Percentiles rank a stretch among this genome's conserved stretches.
Evolutionary conservation across 2,113 vertebrate genomes (phyloP).

Genomic region (Brachypteracias leptosomus): DNA sequence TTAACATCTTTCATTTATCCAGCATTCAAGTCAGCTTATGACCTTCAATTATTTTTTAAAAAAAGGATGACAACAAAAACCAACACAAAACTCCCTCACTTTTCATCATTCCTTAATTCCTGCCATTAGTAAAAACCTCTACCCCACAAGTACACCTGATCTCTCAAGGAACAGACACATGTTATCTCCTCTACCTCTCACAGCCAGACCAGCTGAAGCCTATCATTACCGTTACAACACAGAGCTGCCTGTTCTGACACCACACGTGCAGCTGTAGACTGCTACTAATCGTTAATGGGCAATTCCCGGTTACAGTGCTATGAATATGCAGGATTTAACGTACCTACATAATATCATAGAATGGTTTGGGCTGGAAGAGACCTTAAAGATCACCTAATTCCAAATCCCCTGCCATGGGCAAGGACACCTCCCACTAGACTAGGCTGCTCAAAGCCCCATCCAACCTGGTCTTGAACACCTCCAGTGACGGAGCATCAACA

Average conservation of each 20-base stretch:
- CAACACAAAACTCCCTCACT: neutral
- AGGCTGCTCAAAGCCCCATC: too few species aligned
- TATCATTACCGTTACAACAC: rapidly evolving
- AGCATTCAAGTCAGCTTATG: neutral
- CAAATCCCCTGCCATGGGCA: too few species aligned
- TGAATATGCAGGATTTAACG: neutral
- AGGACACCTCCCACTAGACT: too few species aligned
- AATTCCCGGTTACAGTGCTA: neutral
- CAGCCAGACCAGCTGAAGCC: neutral
- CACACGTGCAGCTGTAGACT: neutral
- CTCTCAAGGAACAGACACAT: neutral
- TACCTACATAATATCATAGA: neutral
- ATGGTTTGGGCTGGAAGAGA: too few species aligned
- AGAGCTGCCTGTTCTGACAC: neutral
- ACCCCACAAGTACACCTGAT: neutral
- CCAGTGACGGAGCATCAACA: too few species aligned
- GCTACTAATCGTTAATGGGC: neutral
- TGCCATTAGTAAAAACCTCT: neutral
- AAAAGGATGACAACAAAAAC: neutral
- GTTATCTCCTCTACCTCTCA: neutral
- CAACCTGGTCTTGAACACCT: too few species aligned
- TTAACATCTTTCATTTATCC: neutral
- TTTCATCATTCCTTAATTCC: neutral
- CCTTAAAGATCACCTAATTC: too few species aligned
- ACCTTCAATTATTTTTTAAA: neutral